phyloP scores from a whole-genome alignment of 1,140 invertebrate species.

The Odontomachus brunneus region DNA sequence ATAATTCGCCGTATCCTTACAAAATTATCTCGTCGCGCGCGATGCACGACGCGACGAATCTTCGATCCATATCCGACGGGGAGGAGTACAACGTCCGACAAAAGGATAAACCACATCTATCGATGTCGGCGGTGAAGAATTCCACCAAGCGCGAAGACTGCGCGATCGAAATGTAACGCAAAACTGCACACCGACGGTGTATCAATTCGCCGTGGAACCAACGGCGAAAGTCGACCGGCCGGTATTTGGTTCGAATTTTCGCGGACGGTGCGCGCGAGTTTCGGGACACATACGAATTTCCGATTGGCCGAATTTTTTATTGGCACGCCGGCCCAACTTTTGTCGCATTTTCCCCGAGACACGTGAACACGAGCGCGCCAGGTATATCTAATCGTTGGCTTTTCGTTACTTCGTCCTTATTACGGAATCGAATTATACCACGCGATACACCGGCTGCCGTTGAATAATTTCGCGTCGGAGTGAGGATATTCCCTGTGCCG shows the following conservation, averaged over 20 bases:
- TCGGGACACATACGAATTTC: not conserved
- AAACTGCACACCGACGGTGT: too few relatives aligned
- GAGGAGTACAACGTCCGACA: too few relatives aligned
- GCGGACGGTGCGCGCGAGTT: too few relatives aligned
- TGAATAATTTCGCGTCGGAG: slow-evolving; percentile 50
- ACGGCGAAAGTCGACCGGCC: too few relatives aligned
- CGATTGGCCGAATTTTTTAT: not conserved
- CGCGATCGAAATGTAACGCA: too few relatives aligned
- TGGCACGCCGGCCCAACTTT: not conserved
- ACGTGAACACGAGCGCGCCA: not conserved
- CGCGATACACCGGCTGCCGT: not conserved
- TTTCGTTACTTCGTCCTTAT: not conserved
- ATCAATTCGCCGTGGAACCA: too few relatives aligned
- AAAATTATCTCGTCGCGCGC: not conserved
- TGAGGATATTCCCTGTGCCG: slow-evolving; percentile 10
- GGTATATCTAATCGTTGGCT: not conserved
- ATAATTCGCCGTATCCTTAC: not conserved
- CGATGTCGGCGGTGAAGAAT: too few relatives aligned
- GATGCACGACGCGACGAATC: not conserved
- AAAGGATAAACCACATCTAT: too few relatives aligned
- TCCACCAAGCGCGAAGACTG: too few relatives aligned
- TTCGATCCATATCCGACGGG: not conserved
- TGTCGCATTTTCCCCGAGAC: not conserved
- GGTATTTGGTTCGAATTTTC: too few relatives aligned
- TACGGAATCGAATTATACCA: not conserved